Evolutionary conservation across 2,888 invertebrate species (phyloP).

Genomic region (Chaetogeoica ovagalla): DNA sequence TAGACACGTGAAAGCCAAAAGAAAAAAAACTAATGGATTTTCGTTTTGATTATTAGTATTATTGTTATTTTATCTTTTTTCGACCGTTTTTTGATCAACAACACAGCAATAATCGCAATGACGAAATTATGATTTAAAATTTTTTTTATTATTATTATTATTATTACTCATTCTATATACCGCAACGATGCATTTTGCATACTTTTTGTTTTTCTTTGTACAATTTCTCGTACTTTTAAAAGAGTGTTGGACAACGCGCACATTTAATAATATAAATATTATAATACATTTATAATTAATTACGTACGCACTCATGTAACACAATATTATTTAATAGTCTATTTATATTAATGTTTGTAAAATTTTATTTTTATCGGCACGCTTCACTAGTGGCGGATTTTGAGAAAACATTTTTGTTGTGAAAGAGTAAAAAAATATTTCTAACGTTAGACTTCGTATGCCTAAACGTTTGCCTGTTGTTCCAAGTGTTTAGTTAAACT

Average conservation of each 20-base stretch:
- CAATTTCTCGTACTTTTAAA: not conserved
- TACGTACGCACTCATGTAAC: not conserved
- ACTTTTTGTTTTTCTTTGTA: not conserved
- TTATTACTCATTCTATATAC: too few species aligned
- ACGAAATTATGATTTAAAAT: not conserved
- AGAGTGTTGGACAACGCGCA: not conserved
- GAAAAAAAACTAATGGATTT: not conserved
- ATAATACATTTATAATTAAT: not conserved
- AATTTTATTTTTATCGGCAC: not conserved
- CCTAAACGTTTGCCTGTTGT: too few species aligned
- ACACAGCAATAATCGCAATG: constrained; percentile 16
- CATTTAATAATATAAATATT: not conserved
- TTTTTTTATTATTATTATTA: too few species aligned
- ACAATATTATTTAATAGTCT: not conserved
- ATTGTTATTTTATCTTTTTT: not conserved
- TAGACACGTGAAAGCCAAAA: not conserved
- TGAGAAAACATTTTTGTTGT: too few species aligned
- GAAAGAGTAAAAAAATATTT: too few species aligned
- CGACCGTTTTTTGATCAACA: not conserved
- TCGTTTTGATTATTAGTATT: constrained; percentile 10
- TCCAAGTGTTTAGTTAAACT: too few species aligned
- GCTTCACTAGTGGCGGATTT: not conserved
- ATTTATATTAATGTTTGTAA: not conserved
- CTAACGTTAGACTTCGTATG: too few species aligned
- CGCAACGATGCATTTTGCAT: not conserved